phyloP scores from a whole-genome alignment of 1,140 invertebrate genomes.

The Tetramorium simillimum region DNA sequence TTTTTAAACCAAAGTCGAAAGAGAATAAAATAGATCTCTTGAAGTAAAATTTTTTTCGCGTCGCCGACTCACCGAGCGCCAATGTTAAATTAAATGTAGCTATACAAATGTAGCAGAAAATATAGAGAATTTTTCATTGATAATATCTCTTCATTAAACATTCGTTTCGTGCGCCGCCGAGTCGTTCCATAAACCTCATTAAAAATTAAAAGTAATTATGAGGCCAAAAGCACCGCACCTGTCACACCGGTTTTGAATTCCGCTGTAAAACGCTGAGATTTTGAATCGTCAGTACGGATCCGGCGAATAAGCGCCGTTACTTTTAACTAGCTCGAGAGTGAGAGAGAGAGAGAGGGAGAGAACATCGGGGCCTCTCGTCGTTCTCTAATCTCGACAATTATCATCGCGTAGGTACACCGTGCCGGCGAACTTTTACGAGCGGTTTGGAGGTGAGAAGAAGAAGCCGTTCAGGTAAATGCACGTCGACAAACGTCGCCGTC shows the following conservation, averaged over 20 bases:
- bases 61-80: not conserved
- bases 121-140: slow-evolving; percentile 32
- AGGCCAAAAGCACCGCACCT: slow-evolving; percentile 49
- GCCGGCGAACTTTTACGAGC: slow-evolving; percentile 79
- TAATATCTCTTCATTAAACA: slow-evolving; percentile 46
- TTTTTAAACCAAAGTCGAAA: not conserved
- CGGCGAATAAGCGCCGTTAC: slow-evolving; percentile 70
- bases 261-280: slow-evolving; percentile 66
- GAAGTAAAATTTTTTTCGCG: not conserved
- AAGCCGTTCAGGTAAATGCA: slow-evolving; percentile 68
- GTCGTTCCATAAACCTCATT: slow-evolving; percentile 48
- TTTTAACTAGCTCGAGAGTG: slow-evolving; percentile 75
- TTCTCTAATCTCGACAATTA: slow-evolving; percentile 83
- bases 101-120: not conserved
- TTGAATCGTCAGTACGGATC: slow-evolving; percentile 62
- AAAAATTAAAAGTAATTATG: slow-evolving; percentile 58
- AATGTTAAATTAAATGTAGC: slow-evolving; percentile 17
- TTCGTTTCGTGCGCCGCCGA: slow-evolving; percentile 35
- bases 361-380: slow-evolving; percentile 70
- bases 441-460: slow-evolving; percentile 64
- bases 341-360: slow-evolving; percentile 46
- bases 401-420: slow-evolving; percentile 74
- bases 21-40: not conserved
- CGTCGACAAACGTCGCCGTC: slow-evolving; percentile 51
- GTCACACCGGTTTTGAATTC: slow-evolving; percentile 57